Percentiles rank a stretch among this genome's conserved stretches.
phyloP scores from a whole-genome alignment of 2,797 vertebrate genomes.

The Nyctalus aviator region DNA sequence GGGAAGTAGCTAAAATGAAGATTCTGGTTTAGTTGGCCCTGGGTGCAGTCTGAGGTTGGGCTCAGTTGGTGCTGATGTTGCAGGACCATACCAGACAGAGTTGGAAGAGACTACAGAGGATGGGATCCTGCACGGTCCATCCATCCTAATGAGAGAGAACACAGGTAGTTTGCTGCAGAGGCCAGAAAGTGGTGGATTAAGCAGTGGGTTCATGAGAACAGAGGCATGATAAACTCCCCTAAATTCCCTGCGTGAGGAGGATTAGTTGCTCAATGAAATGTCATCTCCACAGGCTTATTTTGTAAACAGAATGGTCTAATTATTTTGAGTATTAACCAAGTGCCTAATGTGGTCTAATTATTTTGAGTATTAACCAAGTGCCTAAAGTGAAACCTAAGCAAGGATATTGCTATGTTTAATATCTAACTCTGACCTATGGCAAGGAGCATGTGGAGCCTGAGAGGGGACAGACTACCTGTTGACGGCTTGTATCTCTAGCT shows the following conservation, averaged over 20 bases:
- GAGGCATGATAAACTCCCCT: neutral
- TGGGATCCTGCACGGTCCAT: neutral
- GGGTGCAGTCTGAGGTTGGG: neutral
- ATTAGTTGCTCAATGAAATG: neutral
- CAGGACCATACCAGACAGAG: neutral
- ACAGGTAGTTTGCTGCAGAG: neutral
- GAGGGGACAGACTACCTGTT: neutral
- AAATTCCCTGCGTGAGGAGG: neutral
- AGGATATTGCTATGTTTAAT: neutral
- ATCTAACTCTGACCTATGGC: neutral
- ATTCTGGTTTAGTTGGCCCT: neutral
- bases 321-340: slow-evolving; percentile 14
- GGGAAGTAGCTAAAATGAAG: neutral
- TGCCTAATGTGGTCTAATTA: neutral
- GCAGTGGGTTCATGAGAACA: neutral
- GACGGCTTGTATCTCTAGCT: neutral
- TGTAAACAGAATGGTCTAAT: neutral
- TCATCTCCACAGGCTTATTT: neutral
- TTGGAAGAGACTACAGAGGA: neutral
- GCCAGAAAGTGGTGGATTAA: neutral
- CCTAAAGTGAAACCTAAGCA: neutral
- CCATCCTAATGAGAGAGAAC: neutral
- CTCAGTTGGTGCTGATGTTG: neutral
- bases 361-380: neutral
- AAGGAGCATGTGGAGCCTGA: neutral